Evolutionary conservation across 2,113 vertebrate species (phyloP), one percentile per base, ranked within the genome.

Genomic region (Heloderma charlesbogerti): DNA sequence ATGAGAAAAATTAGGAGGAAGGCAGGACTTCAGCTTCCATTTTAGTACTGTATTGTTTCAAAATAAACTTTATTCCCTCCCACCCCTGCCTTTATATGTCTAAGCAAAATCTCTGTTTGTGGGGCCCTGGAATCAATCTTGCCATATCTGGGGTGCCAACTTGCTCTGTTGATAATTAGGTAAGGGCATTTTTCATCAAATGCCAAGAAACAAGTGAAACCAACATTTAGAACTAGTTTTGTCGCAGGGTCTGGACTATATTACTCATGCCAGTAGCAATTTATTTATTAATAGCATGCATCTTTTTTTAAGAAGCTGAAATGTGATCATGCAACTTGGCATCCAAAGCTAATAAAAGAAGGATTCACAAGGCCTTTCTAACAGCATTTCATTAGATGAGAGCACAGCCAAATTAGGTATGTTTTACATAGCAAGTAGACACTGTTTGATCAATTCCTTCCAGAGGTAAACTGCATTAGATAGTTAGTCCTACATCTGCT

Each of bases 271-370:
- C 92, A 94, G 74, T 94, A 92, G 92, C 88, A 94, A 69, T 91
- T 92, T 95, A 84, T 60, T 89, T 82, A 89, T 92, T 69, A 37
- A 87, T 82, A 94, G 93, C 95, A 96, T 93, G 95, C 92, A 94
- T 95, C 57, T 60, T 60, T 60, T 60, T 94, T 95, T 90, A 94
- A 92, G 90, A 93, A 94, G 91, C 90, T 48, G 60, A 91, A 93
- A 92, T 81, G 74, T 85, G 57, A 60, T 60, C 57, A 60, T 60
- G 57, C 57, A 60, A 60, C 57, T 60, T 94, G 86, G 83, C 0
- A 0, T 92, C 84, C 94, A 94, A 92, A 94, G 88, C 82, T 92
- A 94, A 84, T 94, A 93, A 94, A 43, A 86, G 45, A 86, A 89
- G 29, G 63, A 51, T 3, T 25, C 4, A 2, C 15, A 84, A 40